These are phyloP conservation scores for Raja brachyura DNA, from an alignment of 2,113 vertebrate species.

Conservation along the genomic window DNA sequence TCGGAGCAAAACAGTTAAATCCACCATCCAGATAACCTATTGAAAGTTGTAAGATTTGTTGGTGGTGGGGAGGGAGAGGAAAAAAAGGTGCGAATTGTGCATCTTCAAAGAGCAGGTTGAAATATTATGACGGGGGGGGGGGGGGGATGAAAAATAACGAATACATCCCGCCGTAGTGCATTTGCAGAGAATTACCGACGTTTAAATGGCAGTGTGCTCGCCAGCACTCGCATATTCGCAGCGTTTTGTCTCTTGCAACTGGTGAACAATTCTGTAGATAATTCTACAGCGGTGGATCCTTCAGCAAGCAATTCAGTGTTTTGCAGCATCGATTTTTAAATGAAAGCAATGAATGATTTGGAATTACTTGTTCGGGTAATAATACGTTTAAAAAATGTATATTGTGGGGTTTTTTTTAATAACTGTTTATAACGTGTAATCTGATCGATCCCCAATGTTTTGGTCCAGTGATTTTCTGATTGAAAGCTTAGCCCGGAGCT, in stretches of 20 bases:
- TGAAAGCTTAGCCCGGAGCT: background rate
- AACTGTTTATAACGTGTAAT: background rate
- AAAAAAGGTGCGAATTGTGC: background rate
- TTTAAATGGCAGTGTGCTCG: too few relatives aligned
- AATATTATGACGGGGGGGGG: background rate
- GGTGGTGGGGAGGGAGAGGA: too few relatives aligned
- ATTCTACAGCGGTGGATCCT: too few relatives aligned
- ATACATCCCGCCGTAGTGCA: background rate
- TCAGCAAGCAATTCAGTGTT: too few relatives aligned
- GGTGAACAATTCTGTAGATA: too few relatives aligned
- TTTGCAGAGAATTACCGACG: too few relatives aligned
- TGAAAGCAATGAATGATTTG: background rate
- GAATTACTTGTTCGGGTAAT: background rate
- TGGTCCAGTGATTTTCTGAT: background rate
- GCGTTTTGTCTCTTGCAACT: too few relatives aligned
- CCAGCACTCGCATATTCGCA: too few relatives aligned
- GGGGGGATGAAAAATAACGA: background rate
- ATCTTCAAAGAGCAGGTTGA: background rate
- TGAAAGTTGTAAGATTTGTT: background rate
- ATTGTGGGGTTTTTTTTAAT: background rate
- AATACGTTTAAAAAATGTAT: background rate
- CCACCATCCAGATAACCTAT: background rate
- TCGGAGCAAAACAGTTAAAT: background rate
- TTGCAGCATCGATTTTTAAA: too few relatives aligned
- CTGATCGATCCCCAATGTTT: background rate